These are phyloP conservation scores for Amblyjoppa fuscipennis DNA, from an alignment of 2,888 invertebrate species.

Conservation along the genomic window DNA sequence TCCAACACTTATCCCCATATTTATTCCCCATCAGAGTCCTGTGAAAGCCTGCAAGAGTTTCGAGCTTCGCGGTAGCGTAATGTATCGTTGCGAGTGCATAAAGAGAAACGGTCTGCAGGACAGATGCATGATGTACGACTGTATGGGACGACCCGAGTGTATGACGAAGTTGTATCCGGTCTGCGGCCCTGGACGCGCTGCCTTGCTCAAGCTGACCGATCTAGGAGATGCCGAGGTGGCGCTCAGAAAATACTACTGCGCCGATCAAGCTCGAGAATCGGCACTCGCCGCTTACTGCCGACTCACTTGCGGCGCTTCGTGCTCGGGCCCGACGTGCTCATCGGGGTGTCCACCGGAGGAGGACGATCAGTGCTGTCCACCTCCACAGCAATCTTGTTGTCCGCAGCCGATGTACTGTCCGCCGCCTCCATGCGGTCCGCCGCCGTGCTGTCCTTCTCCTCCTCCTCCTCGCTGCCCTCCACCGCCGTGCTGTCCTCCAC, in stretches of 20 bases:
- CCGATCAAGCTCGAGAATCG: slow-evolving; percentile 77
- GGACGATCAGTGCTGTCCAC: slow-evolving; percentile 59
- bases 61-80: slow-evolving; percentile 81
- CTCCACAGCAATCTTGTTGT: slow-evolving; percentile 10
- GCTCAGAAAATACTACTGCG: slow-evolving; percentile 76
- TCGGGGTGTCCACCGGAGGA: slow-evolving; percentile 39
- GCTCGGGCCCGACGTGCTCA: slow-evolving; percentile 45
- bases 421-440: slow-evolving; percentile 60
- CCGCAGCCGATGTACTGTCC: slow-evolving; percentile 36
- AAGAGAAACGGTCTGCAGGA: slow-evolving; percentile 84
- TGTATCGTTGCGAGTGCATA: slow-evolving; percentile 83
- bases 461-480: slow-evolving; percentile 82
- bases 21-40: slow-evolving; percentile 71
- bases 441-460: slow-evolving; percentile 74
- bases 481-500: slow-evolving; percentile 80
- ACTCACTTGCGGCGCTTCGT: slow-evolving; percentile 71
- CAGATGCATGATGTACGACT: slow-evolving; percentile 81
- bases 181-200: slow-evolving; percentile 80
- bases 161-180: slow-evolving; percentile 83
- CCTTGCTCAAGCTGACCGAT: slow-evolving; percentile 80
- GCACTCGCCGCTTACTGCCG: slow-evolving; percentile 80
- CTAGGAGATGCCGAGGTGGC: slow-evolving; percentile 78
- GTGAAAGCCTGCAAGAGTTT: slow-evolving; percentile 79
- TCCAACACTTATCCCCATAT: not conserved
- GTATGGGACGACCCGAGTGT: slow-evolving; percentile 83